Conservation (phyloP, 2,113 vertebrate genomes). For the Ceuthmochares aereus region DNA sequence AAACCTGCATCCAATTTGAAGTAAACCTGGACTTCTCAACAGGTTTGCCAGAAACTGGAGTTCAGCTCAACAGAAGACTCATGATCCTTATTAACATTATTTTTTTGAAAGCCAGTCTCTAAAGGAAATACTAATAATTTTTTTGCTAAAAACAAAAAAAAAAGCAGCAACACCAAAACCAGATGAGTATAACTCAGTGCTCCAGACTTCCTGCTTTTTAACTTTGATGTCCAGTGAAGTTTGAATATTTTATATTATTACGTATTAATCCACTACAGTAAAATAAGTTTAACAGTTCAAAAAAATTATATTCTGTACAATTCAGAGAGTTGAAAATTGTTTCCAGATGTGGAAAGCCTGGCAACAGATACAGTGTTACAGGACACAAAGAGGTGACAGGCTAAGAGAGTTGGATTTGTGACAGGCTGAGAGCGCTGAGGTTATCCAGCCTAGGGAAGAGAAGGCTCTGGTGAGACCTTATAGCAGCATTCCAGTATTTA, state of each 20-base stretch:
- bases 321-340: not conserved
- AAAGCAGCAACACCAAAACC: not conserved
- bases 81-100: not conserved
- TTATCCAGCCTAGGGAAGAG: too few species aligned
- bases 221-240: not conserved
- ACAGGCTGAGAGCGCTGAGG: too few species aligned
- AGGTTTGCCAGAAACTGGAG: not conserved
- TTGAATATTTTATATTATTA: not conserved
- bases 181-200: not conserved
- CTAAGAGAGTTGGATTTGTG: too few species aligned
- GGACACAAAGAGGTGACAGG: not conserved
- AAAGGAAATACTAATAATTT: not conserved
- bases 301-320: not conserved
- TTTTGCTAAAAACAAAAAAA: not conserved
- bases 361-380: not conserved
- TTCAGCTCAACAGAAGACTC: not conserved
- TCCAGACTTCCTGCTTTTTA: not conserved
- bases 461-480: too few species aligned
- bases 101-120: not conserved
- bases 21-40: not conserved
- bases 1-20: conserved; percentile 29
- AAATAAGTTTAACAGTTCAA: not conserved
- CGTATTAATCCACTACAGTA: not conserved
- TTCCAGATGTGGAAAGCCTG: not conserved
- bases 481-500: too few species aligned